These are phyloP conservation scores for Pluvialis apricaria DNA, from an alignment of 2,113 vertebrate genomes.

Conservation along the genomic window DNA sequence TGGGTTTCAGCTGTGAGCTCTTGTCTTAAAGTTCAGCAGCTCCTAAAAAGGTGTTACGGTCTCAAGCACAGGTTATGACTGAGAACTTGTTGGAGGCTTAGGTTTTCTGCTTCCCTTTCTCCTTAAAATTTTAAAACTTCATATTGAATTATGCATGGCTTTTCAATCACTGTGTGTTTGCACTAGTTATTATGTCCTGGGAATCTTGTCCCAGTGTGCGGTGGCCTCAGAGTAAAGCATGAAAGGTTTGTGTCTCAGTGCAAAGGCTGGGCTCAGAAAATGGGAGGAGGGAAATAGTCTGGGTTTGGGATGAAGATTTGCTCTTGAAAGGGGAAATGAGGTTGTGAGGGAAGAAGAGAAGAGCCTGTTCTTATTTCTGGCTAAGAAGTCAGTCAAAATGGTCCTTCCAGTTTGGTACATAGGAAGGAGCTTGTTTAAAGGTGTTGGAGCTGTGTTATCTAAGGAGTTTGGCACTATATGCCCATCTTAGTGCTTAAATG, in stretches of 20 bases:
- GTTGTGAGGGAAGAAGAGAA: background rate
- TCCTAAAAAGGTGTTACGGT: background rate
- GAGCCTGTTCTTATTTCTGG: background rate
- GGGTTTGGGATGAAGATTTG: background rate
- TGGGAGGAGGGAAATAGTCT: background rate
- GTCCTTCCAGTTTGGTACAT: background rate
- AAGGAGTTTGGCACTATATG: background rate
- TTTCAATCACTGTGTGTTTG: background rate
- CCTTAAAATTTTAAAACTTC: constrained; percentile 24
- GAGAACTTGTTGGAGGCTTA: background rate
- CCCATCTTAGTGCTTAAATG: background rate
- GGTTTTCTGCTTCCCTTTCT: background rate
- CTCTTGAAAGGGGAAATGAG: background rate
- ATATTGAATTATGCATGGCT: constrained; percentile 8
- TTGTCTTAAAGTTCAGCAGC: background rate
- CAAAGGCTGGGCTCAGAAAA: background rate
- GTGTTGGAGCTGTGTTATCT: background rate
- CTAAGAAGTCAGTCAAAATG: background rate
- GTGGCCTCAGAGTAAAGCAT: background rate
- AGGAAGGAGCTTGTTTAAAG: background rate
- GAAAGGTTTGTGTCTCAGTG: background rate
- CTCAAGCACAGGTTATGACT: background rate
- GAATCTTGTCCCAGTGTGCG: background rate
- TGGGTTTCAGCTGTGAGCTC: background rate
- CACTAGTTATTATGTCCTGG: background rate